These are phyloP conservation scores for Pseudomyrmex pallidus DNA, from an alignment of 1,140 invertebrate species.

Conservation along the genomic window DNA sequence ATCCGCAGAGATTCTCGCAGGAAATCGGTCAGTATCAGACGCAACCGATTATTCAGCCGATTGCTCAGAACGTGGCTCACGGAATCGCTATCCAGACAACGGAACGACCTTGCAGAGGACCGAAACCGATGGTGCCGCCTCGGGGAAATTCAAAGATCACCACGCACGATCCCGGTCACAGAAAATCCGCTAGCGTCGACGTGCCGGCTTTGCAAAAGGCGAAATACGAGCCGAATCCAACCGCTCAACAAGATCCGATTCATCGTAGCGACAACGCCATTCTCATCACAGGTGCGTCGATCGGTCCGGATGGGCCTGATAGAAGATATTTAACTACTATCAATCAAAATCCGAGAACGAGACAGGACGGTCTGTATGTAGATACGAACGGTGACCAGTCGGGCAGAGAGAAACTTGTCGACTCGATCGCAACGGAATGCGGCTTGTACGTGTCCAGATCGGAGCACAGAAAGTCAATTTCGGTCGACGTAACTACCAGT, in stretches of 20 bases:
- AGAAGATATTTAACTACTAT: slow-evolving; percentile 74
- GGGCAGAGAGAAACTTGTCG: slow-evolving; percentile 74
- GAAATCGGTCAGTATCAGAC: slow-evolving; percentile 81
- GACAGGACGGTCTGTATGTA: slow-evolving; percentile 83
- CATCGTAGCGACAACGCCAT: slow-evolving; percentile 66
- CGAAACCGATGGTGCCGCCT: slow-evolving; percentile 83
- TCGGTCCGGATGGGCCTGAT: slow-evolving; percentile 73
- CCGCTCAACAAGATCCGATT: slow-evolving; percentile 67
- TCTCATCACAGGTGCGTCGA: slow-evolving; percentile 62
- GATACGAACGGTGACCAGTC: slow-evolving; percentile 78
- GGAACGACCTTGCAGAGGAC: slow-evolving; percentile 78
- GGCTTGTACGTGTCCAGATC: slow-evolving; percentile 78
- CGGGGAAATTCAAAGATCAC: slow-evolving; percentile 84
- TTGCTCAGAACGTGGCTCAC: slow-evolving; percentile 80
- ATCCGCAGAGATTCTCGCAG: slow-evolving; percentile 82
- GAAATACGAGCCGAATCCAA: slow-evolving; percentile 60
- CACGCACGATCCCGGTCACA: slow-evolving; percentile 79
- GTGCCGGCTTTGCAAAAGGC: slow-evolving; percentile 66
- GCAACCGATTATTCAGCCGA: slow-evolving; percentile 83
- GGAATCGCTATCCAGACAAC: slow-evolving; percentile 67
- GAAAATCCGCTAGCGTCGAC: slow-evolving; percentile 78
- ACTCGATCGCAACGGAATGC: slow-evolving; percentile 73
- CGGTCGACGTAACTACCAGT: slow-evolving; percentile 79
- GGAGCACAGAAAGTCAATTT: slow-evolving; percentile 82
- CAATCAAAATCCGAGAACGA: slow-evolving; percentile 81